A percentile compares a stretch with the other conserved stretches of the same genome.
Evolutionary conservation across 1,140 invertebrate genomes (phyloP).

Genomic region (Hylyphantes graminicola): DNA sequence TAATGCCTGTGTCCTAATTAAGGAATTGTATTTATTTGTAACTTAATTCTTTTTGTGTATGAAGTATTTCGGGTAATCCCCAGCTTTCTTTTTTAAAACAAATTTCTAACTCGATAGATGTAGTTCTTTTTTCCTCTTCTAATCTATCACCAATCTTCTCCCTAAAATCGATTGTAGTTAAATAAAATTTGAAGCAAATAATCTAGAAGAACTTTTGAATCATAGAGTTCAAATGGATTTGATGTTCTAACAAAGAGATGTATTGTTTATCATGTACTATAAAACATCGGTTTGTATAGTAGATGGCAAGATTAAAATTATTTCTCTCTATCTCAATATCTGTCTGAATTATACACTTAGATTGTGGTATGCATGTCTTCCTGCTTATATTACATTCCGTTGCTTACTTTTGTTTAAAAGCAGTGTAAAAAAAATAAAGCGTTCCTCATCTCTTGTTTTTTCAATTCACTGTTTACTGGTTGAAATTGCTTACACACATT

Average conservation of each 20-base stretch:
- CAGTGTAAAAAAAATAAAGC: slow-evolving; percentile 57
- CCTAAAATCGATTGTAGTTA: slow-evolving; percentile 16
- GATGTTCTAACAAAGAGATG: slow-evolving; percentile 20
- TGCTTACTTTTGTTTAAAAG: slow-evolving; percentile 48
- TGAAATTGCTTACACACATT: too few relatives aligned
- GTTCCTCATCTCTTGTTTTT: slow-evolving; percentile 53
- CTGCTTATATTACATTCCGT: slow-evolving; percentile 56
- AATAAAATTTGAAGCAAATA: neutral
- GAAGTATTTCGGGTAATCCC: slow-evolving; percentile 34
- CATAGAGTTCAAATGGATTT: neutral
- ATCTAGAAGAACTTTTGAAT: too few relatives aligned
- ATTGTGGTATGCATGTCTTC: slow-evolving; percentile 55
- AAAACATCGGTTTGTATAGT: slow-evolving; percentile 31
- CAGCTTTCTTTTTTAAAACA: slow-evolving; percentile 28
- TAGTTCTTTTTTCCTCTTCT: slow-evolving; percentile 19
- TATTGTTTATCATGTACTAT: slow-evolving; percentile 27
- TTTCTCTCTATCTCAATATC: slow-evolving; percentile 22
- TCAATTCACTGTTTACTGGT: neutral
- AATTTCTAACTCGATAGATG: slow-evolving; percentile 27
- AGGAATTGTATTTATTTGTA: slow-evolving; percentile 6
- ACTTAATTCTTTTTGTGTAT: slow-evolving; percentile 8
- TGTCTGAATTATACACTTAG: slow-evolving; percentile 32
- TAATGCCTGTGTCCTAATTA: neutral
- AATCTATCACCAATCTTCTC: neutral
- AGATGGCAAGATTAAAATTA: slow-evolving; percentile 19